Base-by-base conservation (phyloP, 2,113 vertebrate genomes). In the Abramis brama region DNA sequence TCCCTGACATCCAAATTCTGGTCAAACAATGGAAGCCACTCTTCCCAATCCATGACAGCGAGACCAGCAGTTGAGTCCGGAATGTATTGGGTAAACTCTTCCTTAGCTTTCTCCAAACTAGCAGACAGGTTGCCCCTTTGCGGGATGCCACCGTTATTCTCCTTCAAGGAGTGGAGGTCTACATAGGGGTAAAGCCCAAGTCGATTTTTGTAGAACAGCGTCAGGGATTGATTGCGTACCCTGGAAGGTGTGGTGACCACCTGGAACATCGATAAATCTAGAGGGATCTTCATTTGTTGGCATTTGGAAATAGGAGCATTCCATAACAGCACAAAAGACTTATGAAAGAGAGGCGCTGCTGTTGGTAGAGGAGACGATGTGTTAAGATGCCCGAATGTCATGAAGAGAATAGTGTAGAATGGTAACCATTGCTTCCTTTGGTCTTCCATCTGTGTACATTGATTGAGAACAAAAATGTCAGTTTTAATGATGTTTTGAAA, bases 31-130 rank as follows among this genome's bases (percentile, higher is more conserved):
- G 97, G 97, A 17, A 96, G 94, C 97, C 97, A 99, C 27, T 96
- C 93, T 91, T 98, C 97, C 97, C 97, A 99, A 90, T 98, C 97
- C 60, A 99, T 97, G 68, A 98, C 92, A 66, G 94, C 97, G 88
- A 99, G 92, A 13, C 97, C 97, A 52, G 92, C 88, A 64, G 92
- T 52, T 0, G 92, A 90, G 21, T 95, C 89, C 1, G 87, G 57
- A 73, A 97, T 94, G 84, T 93, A 95, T 59, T 89, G 57, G 2
- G 79, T 6, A 23, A 99, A 96, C 73, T 98, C 95, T 4, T 79
- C 60, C 60, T 10, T 86, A 17, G 94, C 94, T 90, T 95, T 96
- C 6, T 75, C 30, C 84, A 98, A 93, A 83, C 98, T 97, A 0
- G 84, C 75, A 1, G 88, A 79, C 80, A 98, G 75, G 82, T 92